phyloP scores from a whole-genome alignment of 1,140 invertebrate genomes.

The Drosophila takahashii region DNA sequence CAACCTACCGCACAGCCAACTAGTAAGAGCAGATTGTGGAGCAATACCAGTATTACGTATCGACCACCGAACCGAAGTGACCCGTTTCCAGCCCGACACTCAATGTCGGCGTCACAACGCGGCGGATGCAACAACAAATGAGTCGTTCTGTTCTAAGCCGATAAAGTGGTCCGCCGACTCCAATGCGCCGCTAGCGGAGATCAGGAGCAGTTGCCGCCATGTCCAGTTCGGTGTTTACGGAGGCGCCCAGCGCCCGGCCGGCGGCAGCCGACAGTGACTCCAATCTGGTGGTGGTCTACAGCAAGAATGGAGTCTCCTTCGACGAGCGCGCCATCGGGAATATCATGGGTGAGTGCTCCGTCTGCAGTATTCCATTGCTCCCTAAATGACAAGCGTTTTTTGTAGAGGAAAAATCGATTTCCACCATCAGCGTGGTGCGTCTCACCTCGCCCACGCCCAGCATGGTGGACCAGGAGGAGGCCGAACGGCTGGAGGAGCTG shows the following conservation, averaged over 20 bases:
- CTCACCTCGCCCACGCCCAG: conserved; percentile 82
- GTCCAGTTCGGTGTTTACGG: conserved; percentile 82
- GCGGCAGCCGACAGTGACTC: conserved; percentile 58
- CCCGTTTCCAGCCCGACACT: conserved; percentile 4
- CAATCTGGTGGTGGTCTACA: conserved; percentile 89
- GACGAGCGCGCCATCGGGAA: conserved; percentile 90
- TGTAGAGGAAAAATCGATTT: conserved; percentile 77
- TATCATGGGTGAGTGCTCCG: conserved; percentile 87
- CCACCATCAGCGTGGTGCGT: conserved; percentile 81
- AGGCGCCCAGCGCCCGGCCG: conserved; percentile 52
- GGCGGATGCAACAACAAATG: conserved; percentile 64
- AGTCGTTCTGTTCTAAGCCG: conserved; percentile 32
- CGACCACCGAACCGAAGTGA: conserved; percentile 5
- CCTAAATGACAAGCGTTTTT: conserved; percentile 7
- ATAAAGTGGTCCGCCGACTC: conserved; percentile 6
- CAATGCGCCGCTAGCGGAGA: conserved; percentile 36
- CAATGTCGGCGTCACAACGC: conserved; percentile 75
- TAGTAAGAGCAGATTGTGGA: not conserved
- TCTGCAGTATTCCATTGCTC: not conserved
- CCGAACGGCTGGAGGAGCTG: conserved; percentile 67
- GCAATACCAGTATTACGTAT: conserved; percentile 30
- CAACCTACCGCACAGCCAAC: not conserved
- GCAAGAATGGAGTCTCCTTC: conserved; percentile 90
- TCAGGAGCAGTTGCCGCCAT: conserved; percentile 39
- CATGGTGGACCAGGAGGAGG: conserved; percentile 81